Percentiles rank a stretch among this genome's conserved stretches.
phyloP scores from a whole-genome alignment of 2,888 invertebrate species.

The Ypsolopha sequella region DNA sequence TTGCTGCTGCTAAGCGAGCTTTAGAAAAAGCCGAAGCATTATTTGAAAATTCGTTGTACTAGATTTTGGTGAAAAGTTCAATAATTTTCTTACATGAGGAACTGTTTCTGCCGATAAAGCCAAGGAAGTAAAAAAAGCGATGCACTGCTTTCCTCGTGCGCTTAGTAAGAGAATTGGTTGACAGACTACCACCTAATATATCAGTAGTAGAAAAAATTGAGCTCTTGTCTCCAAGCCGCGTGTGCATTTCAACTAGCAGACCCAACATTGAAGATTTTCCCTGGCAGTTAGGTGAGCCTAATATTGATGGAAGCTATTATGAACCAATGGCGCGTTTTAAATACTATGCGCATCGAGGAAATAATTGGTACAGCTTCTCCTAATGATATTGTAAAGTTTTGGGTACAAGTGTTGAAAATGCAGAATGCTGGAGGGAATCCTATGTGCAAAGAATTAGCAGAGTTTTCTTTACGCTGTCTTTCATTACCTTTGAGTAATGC shows the following conservation, averaged over 20 bases:
- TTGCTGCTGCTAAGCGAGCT: constrained; percentile 12
- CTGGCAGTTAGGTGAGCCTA: constrained; percentile 12
- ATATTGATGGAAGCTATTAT: too few species aligned
- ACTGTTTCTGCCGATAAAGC: too few species aligned
- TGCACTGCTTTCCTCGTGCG: too few species aligned
- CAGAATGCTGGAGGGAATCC: constrained; percentile 12
- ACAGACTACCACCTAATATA: too few species aligned
- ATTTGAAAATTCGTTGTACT: constrained; percentile 12
- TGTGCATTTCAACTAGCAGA: constrained; percentile 6
- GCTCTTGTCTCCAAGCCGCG: constrained; percentile 3
- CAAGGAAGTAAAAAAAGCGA: too few species aligned
- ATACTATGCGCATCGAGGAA: constrained; percentile 12
- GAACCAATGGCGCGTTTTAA: too few species aligned
- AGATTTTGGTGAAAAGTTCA: constrained; percentile 12
- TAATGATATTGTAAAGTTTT: constrained; percentile 11
- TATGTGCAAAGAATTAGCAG: constrained; percentile 8
- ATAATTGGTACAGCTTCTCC: constrained; percentile 11
- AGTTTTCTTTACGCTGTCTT: constrained; percentile 8
- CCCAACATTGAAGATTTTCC: constrained; percentile 12
- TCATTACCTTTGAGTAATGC: constrained; percentile 14
- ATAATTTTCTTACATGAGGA: constrained; percentile 11
- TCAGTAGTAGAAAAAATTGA: too few species aligned
- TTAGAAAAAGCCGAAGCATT: constrained; percentile 11
- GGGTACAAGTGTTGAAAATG: constrained; percentile 12
- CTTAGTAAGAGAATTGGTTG: too few species aligned